A percentile compares a stretch with the other conserved stretches of the same genome.
Conservation (phyloP, 2,888 invertebrate species). For the Tridacna gigas region DNA sequence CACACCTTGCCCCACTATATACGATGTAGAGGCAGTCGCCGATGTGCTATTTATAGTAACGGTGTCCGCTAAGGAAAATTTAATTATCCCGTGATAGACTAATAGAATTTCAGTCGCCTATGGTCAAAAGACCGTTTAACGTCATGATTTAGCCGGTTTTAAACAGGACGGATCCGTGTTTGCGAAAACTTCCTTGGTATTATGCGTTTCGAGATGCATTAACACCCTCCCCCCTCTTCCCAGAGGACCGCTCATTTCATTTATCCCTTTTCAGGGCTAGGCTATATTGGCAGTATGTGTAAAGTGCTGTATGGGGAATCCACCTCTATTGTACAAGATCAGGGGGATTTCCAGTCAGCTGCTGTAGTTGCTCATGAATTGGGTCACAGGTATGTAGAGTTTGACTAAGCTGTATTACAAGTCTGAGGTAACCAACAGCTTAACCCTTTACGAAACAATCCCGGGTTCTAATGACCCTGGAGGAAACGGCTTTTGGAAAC, state of each 20-base stretch:
- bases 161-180: too few relatives aligned
- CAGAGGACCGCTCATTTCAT: background rate
- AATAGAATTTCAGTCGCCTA: too few relatives aligned
- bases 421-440: background rate
- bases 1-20: too few relatives aligned
- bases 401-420: background rate
- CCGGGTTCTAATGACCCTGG: background rate
- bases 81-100: too few relatives aligned
- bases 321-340: constrained; percentile 76
- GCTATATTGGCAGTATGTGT: constrained; percentile 77
- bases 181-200: too few relatives aligned
- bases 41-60: too few relatives aligned
- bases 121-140: too few relatives aligned
- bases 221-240: too few relatives aligned
- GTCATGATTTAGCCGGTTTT: too few relatives aligned
- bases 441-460: background rate
- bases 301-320: constrained; percentile 71
- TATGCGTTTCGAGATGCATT: too few relatives aligned
- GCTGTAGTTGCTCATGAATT: constrained; percentile 80
- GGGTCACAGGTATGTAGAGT: constrained; percentile 74
- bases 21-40: too few relatives aligned
- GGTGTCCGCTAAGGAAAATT: too few relatives aligned
- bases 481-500: background rate
- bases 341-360: constrained; percentile 75
- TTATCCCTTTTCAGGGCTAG: constrained; percentile 71